Evolutionary conservation across 1,140 invertebrate species (phyloP).

Genomic region (Cydia strobilella): DNA sequence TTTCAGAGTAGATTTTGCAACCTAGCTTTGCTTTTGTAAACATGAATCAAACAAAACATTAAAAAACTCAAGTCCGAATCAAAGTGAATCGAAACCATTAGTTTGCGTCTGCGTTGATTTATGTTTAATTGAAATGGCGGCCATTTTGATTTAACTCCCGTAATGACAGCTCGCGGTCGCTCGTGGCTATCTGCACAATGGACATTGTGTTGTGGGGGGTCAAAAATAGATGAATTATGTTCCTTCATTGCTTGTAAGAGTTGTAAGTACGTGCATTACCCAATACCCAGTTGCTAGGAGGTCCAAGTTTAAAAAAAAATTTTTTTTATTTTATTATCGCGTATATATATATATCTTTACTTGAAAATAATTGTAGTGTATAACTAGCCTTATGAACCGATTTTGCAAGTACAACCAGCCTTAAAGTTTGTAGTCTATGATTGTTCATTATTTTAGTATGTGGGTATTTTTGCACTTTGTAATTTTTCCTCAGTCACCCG

Average conservation of each 20-base stretch:
- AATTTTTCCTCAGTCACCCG: no score
- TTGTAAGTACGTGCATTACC: background rate
- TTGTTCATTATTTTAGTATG: no score
- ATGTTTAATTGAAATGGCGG: slow-evolving; percentile 3
- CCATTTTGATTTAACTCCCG: background rate
- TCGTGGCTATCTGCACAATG: background rate
- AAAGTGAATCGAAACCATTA: slow-evolving; percentile 16
- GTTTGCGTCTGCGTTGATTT: slow-evolving; percentile 2
- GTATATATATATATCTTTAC: no score
- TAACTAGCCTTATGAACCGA: no score
- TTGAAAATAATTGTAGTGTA: no score
- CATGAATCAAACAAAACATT: slow-evolving; percentile 24
- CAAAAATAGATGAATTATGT: background rate
- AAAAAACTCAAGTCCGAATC: slow-evolving; percentile 4
- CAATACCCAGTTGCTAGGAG: slow-evolving; percentile 5
- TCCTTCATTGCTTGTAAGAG: background rate
- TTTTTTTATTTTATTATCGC: no score
- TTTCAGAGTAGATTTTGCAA: no score
- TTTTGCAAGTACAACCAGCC: no score
- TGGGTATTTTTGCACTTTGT: no score
- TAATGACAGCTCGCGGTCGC: slow-evolving; percentile 12
- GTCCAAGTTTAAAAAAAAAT: background rate
- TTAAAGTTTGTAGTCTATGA: no score
- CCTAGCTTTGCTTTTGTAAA: slow-evolving; percentile 9
- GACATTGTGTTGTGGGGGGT: slow-evolving; percentile 20